These are phyloP conservation scores for Microctonus brassicae DNA, from an alignment of 2,888 invertebrate species.

Conservation along the genomic window DNA sequence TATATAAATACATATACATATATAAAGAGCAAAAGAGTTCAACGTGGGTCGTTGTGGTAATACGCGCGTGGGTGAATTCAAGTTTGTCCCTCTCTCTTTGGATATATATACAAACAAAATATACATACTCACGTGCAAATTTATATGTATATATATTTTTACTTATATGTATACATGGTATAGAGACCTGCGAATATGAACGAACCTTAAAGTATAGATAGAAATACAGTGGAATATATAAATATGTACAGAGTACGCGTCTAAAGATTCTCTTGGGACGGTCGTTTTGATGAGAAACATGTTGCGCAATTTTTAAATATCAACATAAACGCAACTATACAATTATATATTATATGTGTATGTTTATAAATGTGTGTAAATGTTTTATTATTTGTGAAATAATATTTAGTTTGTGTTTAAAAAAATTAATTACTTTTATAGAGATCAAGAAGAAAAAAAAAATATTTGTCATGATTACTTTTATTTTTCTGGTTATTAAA, in stretches of 20 bases:
- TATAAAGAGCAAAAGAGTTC: not conserved
- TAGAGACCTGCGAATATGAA: not conserved
- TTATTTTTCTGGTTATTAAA: too few species aligned
- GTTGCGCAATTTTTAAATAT: conserved; percentile 2
- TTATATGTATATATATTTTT: too few species aligned
- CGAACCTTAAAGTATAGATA: not conserved
- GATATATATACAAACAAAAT: not conserved
- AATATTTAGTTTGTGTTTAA: too few species aligned
- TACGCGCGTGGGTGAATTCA: not conserved
- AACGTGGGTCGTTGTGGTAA: conserved; percentile 3
- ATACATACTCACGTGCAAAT: too few species aligned
- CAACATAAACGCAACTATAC: not conserved
- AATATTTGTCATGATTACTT: too few species aligned
- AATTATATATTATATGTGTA: not conserved
- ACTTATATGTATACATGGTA: not conserved
- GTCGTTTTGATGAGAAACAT: not conserved
- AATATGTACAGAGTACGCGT: not conserved
- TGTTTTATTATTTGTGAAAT: not conserved
- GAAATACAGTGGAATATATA: not conserved
- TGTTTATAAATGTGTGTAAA: not conserved
- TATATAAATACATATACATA: not conserved
- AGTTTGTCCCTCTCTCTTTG: not conserved
- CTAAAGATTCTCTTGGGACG: not conserved
- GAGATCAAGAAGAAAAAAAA: too few species aligned
- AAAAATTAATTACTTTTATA: too few species aligned